Base-by-base conservation (phyloP, 2,797 vertebrate species). In the Siniperca scherzeri region DNA sequence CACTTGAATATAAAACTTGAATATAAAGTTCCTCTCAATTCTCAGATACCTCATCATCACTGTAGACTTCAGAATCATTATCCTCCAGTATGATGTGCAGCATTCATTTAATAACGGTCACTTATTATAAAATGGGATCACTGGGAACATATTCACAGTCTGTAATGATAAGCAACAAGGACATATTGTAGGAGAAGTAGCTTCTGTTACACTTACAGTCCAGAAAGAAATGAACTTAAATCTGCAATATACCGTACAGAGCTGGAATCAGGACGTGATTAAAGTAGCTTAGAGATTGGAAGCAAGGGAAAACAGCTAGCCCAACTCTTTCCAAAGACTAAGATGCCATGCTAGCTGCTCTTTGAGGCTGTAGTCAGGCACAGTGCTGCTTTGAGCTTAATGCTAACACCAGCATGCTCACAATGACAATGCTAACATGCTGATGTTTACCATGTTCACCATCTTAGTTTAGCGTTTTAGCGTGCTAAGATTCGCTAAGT, bases 1-100 rank as follows among this genome's bases (percentile, higher is more conserved):
- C 27, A 22, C 27, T 50, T 62, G 53, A 76, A 69, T 50, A 59
- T 38, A 68, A 74, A 78, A n/a, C n/a, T n/a, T n/a, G n/a, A 55
- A 13, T 53, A 14, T 50, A 8, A 19, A 30, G 17, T 14, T 56
- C 27, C 40, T 57, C 38, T 48, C 50, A 59, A 2, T 22, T 21
- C 65, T 27, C 42, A 36, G 38, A 60, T 6, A 56, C 10, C 9
- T 57, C 40, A 25, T 55, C 48, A 33, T 70, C 17, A 19, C 22
- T 50, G 56, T 8, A 11, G n/a, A 25, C 38, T 48, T 77, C 8
- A 22, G 1, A 33, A 11, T 42, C 17, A 22, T 33, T 60, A 52
- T 64, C 60, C 33, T 52, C 12, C 12, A 14, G n/a, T 11, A 14
- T 65, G 9, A 36, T 33, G 30, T 13, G 50, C 25, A 60, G 0